Evolutionary conservation across 2,797 vertebrate genomes (phyloP), one percentile per base, ranked within the genome.

Genomic region (Acipenser transmontanus): DNA sequence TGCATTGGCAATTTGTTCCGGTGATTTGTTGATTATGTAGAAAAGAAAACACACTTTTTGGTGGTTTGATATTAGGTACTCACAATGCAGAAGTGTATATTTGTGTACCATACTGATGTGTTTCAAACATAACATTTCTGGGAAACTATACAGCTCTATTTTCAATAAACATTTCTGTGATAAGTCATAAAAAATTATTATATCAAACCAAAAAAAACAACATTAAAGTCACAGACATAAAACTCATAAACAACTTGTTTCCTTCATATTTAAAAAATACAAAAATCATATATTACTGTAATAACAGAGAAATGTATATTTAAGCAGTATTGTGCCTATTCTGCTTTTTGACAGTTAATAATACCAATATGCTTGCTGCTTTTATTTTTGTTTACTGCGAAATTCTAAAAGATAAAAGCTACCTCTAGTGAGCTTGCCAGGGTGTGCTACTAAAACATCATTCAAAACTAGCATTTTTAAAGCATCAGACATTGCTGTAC

Each of bases 391-490:
- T 17, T 82, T 88, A 88, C 80, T 80, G 76, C 84, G 85, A 81
- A 81, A 77, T 86, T 89, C 82, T 91, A 91, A 81, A 90, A 87
- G 85, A 85, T 88, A 88, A 84, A 87, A 78, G 88, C 85, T 85
- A 87, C 83, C 78, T 84, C 86, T 91, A 85, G 81, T 83, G 86
- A 91, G 87, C 88, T 90, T 90, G 88, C 84, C 88, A 91, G 81
- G 85, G 88, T 92, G 87, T 93, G 89, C 89, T 88, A 87, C 85
- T 92, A 91, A 85, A 92, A 93, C 92, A 91, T 81, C 87, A 87
- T 85, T 85, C 77, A 76, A 81, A 84, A 80, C 79, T 81, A 83
- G 72, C 80, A 85, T 80, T 77, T 89, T 85, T 77, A 77, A 89
- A 89, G 83, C 82, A 76, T 84, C 80, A 80, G 82, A 90, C 88